A percentile compares a stretch with the other conserved stretches of the same genome.
Evolutionary conservation across 2,113 vertebrate species (phyloP).

Genomic region (Gymnorhina tibicen): DNA sequence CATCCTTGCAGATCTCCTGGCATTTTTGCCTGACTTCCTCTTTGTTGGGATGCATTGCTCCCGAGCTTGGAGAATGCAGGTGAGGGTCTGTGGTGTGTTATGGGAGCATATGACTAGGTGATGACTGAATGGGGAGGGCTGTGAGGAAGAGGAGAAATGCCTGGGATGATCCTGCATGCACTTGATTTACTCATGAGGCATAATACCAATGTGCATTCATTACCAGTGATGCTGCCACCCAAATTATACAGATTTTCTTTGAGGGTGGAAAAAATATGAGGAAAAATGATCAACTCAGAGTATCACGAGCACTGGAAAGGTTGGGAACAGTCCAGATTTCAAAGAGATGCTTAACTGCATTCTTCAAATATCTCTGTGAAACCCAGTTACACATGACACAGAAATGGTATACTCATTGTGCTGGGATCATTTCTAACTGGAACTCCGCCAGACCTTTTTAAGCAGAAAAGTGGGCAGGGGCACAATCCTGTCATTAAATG

Average conservation of each 20-base stretch:
- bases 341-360: constrained; percentile 65
- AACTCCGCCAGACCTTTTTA: constrained; percentile 57
- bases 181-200: neutral
- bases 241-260: constrained; percentile 26
- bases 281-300: constrained; percentile 2
- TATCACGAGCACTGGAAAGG: neutral
- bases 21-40: neutral
- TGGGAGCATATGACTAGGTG: neutral
- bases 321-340: constrained; percentile 55
- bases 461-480: constrained; percentile 48
- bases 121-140: neutral
- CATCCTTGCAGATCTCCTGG: neutral
- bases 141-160: neutral
- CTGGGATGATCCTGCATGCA: neutral
- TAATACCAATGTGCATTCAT: neutral
- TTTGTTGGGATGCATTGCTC: neutral
- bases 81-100: neutral
- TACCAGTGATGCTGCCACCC: neutral
- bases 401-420: constrained; percentile 32
- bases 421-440: constrained; percentile 54
- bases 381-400: constrained; percentile 13
- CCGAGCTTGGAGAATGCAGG: neutral
- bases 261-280: constrained; percentile 9
- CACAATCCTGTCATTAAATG: constrained; percentile 53
- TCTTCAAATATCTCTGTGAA: constrained; percentile 64